phyloP scores from a whole-genome alignment of 2,888 invertebrate species.

The Euplexia lucipara region DNA sequence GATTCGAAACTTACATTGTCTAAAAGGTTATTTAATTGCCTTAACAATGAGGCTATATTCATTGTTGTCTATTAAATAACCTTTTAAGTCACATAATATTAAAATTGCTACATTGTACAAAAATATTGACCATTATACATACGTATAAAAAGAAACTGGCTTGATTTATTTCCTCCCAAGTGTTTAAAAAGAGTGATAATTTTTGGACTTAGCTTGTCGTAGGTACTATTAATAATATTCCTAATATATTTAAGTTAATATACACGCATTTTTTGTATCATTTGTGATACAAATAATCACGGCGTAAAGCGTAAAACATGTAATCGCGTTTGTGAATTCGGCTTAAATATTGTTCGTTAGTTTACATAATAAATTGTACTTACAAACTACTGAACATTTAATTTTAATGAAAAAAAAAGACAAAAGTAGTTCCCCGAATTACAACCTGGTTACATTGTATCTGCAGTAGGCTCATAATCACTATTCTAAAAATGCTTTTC shows the following conservation, averaged over 20 bases:
- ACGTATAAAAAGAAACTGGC: too few relatives aligned
- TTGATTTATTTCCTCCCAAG: too few relatives aligned
- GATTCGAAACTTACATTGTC: too few relatives aligned
- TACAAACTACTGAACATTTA: constrained; percentile 55
- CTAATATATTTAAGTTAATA: constrained; percentile 46
- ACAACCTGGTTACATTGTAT: too few relatives aligned
- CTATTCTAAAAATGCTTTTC: too few relatives aligned
- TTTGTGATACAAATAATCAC: constrained; percentile 31
- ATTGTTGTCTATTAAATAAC: too few relatives aligned
- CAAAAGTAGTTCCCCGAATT: constrained; percentile 8
- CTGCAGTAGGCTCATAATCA: too few relatives aligned
- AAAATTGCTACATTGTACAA: too few relatives aligned
- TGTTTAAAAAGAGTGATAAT: constrained; percentile 46
- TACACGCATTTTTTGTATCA: constrained; percentile 21
- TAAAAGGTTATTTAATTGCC: too few relatives aligned
- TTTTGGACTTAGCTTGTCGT: constrained; percentile 51
- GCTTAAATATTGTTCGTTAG: constrained; percentile 52
- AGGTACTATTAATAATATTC: constrained; percentile 2
- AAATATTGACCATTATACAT: too few relatives aligned
- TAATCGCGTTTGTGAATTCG: constrained; percentile 54
- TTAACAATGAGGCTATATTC: too few relatives aligned
- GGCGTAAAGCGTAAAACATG: constrained; percentile 33
- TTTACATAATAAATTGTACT: constrained; percentile 36
- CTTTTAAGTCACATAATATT: too few relatives aligned
- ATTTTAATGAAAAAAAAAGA: constrained; percentile 19